Conservation (phyloP, 2,113 vertebrate genomes). For the Orcinus orca region DNA sequence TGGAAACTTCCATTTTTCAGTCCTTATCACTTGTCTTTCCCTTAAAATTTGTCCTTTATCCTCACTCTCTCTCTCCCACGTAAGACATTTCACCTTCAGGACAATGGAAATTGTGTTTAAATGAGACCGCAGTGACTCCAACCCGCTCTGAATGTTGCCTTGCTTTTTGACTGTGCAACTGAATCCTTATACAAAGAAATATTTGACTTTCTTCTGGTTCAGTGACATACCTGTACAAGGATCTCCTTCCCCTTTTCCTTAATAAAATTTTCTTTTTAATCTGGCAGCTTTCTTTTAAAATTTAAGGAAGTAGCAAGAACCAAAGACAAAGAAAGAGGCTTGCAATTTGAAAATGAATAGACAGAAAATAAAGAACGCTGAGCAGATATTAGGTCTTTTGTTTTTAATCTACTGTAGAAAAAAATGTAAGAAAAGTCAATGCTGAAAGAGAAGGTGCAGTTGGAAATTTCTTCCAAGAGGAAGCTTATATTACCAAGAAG, state of each 20-base stretch:
- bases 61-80: background rate
- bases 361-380: background rate
- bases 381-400: background rate
- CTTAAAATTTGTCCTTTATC: background rate
- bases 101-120: background rate
- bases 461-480: background rate
- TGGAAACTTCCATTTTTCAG: background rate
- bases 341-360: slow-evolving; percentile 54
- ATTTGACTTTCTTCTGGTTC: slow-evolving; percentile 67
- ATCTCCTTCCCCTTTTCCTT: background rate
- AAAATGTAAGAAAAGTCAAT: background rate
- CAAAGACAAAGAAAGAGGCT: slow-evolving; percentile 58
- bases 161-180: slow-evolving; percentile 49
- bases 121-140: background rate
- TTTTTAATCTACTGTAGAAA: background rate
- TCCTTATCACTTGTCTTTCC: background rate
- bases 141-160: background rate
- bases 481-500: background rate
- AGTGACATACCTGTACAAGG: slow-evolving; percentile 59
- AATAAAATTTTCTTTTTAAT: background rate
- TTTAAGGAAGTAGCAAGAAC: slow-evolving; percentile 67
- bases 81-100: background rate
- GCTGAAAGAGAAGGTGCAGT: background rate
- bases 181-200: slow-evolving; percentile 74
- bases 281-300: slow-evolving; percentile 60